phyloP scores from a whole-genome alignment of 2,113 vertebrate species.

The Podiceps cristatus region DNA sequence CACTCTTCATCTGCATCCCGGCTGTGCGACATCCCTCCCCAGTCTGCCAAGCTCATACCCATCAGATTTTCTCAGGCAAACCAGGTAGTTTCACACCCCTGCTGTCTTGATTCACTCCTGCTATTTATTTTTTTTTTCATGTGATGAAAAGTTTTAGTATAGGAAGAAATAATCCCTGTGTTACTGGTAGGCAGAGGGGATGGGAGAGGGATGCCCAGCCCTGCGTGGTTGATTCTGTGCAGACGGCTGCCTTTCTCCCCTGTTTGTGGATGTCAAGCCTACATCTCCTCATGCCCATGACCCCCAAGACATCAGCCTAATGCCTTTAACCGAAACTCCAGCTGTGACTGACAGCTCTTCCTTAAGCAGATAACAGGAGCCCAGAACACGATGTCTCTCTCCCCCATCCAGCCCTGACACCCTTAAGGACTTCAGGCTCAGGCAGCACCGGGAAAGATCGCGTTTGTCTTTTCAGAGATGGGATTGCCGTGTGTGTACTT shows the following conservation, averaged over 20 bases:
- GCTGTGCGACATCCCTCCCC: not conserved
- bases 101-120: not conserved
- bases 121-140: rapidly evolving
- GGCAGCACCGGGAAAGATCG: not conserved
- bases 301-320: slow-evolving; percentile 13
- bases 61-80: not conserved
- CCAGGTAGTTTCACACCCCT: rapidly evolving
- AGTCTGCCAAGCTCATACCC: rapidly evolving
- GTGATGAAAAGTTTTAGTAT: not conserved
- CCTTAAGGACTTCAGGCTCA: not conserved
- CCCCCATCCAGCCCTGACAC: not conserved
- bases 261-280: not conserved
- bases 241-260: not conserved
- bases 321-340: slow-evolving; percentile 40
- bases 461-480: not conserved
- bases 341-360: slow-evolving; percentile 37
- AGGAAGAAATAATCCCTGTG: not conserved
- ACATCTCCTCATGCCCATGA: not conserved
- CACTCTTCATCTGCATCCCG: not conserved
- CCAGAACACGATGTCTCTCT: not conserved
- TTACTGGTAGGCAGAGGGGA: not conserved
- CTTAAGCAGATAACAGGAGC: slow-evolving; percentile 24
- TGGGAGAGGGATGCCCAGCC: not conserved
- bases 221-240: not conserved
- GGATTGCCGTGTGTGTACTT: not conserved